A percentile compares a stretch with the other conserved stretches of the same genome.
phyloP scores from a whole-genome alignment of 2,797 vertebrate species.

The Oreochromis mossambicus region DNA sequence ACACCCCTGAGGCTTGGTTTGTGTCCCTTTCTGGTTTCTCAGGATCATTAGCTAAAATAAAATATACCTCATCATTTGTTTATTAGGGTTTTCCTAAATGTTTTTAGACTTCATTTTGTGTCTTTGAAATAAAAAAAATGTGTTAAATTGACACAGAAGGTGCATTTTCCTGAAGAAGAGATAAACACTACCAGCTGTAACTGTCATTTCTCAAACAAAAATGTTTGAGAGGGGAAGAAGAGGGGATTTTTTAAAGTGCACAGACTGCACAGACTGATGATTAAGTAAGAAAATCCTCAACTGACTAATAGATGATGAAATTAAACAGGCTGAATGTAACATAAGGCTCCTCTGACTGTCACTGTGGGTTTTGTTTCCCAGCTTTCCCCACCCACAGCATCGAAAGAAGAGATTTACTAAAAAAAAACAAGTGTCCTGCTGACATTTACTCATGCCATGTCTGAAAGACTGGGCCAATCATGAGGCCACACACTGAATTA shows the following conservation, averaged over 20 bases:
- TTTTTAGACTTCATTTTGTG: background rate
- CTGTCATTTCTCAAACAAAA: background rate
- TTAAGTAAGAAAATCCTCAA: background rate
- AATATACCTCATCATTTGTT: background rate
- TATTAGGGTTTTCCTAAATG: background rate
- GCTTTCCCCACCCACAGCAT: background rate
- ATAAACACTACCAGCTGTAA: background rate
- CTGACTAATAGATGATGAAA: background rate
- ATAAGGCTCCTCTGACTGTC: background rate
- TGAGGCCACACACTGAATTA: background rate
- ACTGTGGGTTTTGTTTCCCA: background rate
- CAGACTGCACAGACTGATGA: background rate
- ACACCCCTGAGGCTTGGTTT: background rate
- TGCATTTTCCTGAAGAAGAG: background rate
- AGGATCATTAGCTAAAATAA: background rate
- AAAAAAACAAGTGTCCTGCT: background rate
- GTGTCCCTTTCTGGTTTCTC: background rate
- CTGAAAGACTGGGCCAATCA: background rate
- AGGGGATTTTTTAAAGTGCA: background rate
- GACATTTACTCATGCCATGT: background rate
- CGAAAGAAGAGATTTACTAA: constrained; percentile 22
- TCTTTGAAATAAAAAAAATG: background rate
- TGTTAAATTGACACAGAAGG: background rate
- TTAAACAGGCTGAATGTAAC: background rate
- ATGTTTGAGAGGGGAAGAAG: background rate